Conservation (phyloP, 2,888 invertebrate species). For the Empis livida region DNA sequence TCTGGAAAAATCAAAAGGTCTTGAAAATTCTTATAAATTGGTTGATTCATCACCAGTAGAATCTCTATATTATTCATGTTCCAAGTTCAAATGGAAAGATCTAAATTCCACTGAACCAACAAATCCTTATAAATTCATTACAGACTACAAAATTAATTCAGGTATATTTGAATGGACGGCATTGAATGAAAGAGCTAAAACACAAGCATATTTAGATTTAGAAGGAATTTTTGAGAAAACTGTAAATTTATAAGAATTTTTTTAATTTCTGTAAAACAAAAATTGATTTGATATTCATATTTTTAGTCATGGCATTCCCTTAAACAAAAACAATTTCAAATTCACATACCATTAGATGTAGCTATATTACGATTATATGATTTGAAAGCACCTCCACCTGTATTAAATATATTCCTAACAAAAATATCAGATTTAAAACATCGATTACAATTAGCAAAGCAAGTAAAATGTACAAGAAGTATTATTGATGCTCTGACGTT, state of each 20-base stretch:
- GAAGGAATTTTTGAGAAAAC: constrained; percentile 15
- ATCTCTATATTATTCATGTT: constrained; percentile 26
- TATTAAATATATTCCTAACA: constrained; percentile 29
- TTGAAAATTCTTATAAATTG: background rate
- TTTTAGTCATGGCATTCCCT: constrained; percentile 25
- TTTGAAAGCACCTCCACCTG: constrained; percentile 27
- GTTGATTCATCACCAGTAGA: constrained; percentile 26
- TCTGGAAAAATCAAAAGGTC: constrained; percentile 8
- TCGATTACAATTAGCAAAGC: constrained; percentile 25
- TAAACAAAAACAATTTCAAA: constrained; percentile 33
- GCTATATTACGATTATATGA: constrained; percentile 27
- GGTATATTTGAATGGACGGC: constrained; percentile 60
- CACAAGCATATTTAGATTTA: constrained; percentile 32
- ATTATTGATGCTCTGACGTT: constrained; percentile 29
- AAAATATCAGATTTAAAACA: constrained; percentile 27
- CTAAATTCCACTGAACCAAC: constrained; percentile 19
- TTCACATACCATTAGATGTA: constrained; percentile 29
- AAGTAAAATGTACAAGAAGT: constrained; percentile 29
- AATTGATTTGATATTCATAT: background rate
- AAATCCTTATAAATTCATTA: constrained; percentile 27
- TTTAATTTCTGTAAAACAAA: no score
- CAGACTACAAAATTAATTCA: constrained; percentile 39
- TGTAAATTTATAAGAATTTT: background rate
- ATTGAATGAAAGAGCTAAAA: constrained; percentile 38
- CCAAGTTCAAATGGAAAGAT: constrained; percentile 30